These are phyloP conservation scores for Pyrochroa serraticornis DNA, from an alignment of 2,888 invertebrate species.

Conservation along the genomic window DNA sequence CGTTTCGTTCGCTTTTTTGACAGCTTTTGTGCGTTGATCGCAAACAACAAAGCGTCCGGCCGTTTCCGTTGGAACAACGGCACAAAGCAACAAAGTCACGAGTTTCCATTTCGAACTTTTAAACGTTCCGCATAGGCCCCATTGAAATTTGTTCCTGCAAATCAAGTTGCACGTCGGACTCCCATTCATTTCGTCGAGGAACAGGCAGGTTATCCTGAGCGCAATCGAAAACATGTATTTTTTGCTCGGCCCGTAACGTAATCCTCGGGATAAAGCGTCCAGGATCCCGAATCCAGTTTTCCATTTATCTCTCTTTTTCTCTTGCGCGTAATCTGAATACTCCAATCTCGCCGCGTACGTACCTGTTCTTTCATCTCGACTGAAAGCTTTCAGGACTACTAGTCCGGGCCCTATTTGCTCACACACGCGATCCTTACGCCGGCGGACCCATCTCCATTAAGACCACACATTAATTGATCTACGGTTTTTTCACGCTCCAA, in stretches of 20 bases:
- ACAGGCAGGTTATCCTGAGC: slow-evolving; percentile 4
- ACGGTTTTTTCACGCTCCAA: no score
- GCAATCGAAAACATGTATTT: slow-evolving; percentile 29
- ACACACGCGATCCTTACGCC: background rate
- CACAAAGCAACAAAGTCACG: no score
- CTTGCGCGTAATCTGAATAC: slow-evolving; percentile 26
- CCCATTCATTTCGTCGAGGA: no score
- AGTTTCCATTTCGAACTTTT: no score
- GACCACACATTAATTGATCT: slow-evolving; percentile 30
- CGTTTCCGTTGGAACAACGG: no score
- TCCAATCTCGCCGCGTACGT: slow-evolving; percentile 12
- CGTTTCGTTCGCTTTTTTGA: no score
- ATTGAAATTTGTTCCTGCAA: background rate
- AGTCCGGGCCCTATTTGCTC: background rate
- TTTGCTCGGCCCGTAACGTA: slow-evolving; percentile 25
- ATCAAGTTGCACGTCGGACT: background rate
- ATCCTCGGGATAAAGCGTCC: slow-evolving; percentile 27
- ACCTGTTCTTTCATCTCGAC: slow-evolving; percentile 14
- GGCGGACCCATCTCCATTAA: slow-evolving; percentile 34
- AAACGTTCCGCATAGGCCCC: background rate
- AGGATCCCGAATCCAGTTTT: slow-evolving; percentile 26
- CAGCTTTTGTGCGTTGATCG: no score
- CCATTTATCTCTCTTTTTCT: slow-evolving; percentile 29
- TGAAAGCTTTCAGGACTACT: background rate
- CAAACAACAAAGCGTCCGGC: no score